phyloP scores from a whole-genome alignment of 2,888 invertebrate species.

The Syrista parreyssii region DNA sequence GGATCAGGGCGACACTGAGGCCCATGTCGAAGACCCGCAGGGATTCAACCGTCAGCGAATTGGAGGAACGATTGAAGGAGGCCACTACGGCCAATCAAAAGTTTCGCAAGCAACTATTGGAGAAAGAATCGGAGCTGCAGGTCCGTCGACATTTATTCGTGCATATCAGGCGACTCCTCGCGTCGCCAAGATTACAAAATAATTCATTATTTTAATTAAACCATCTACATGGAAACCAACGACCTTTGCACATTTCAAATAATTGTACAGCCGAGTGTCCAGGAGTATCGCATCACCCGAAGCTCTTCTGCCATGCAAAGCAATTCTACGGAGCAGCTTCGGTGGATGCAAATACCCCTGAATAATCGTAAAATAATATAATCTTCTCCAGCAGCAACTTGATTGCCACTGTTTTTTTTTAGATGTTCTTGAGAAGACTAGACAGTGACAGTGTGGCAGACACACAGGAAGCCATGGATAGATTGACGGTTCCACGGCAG shows the following conservation, averaged over 20 bases:
- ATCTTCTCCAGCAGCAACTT: neutral
- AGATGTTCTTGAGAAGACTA: slow-evolving; percentile 77
- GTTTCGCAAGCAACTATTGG: slow-evolving; percentile 84
- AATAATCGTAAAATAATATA: too few relatives aligned
- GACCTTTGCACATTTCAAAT: too few relatives aligned
- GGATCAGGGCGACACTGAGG: slow-evolving; percentile 87
- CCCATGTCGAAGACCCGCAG: slow-evolving; percentile 85
- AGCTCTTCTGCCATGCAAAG: too few relatives aligned
- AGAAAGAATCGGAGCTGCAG: slow-evolving; percentile 86
- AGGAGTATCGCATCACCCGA: too few relatives aligned
- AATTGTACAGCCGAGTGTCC: too few relatives aligned
- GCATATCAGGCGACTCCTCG: too few relatives aligned
- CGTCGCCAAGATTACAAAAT: too few relatives aligned
- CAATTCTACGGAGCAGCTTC: too few relatives aligned
- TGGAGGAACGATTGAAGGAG: slow-evolving; percentile 85
- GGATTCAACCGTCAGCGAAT: slow-evolving; percentile 84
- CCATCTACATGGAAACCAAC: too few relatives aligned
- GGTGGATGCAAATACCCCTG: neutral
- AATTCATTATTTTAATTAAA: too few relatives aligned
- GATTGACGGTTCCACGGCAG: slow-evolving; percentile 60
- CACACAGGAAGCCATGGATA: slow-evolving; percentile 59
- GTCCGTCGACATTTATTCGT: slow-evolving; percentile 56
- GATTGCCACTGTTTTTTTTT: slow-evolving; percentile 22
- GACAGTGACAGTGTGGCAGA: slow-evolving; percentile 71
- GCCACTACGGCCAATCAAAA: slow-evolving; percentile 86